Evolutionary conservation across 2,888 invertebrate genomes (phyloP), one percentile per base, ranked within the genome.

Genomic region (Mylabris sibirica): DNA sequence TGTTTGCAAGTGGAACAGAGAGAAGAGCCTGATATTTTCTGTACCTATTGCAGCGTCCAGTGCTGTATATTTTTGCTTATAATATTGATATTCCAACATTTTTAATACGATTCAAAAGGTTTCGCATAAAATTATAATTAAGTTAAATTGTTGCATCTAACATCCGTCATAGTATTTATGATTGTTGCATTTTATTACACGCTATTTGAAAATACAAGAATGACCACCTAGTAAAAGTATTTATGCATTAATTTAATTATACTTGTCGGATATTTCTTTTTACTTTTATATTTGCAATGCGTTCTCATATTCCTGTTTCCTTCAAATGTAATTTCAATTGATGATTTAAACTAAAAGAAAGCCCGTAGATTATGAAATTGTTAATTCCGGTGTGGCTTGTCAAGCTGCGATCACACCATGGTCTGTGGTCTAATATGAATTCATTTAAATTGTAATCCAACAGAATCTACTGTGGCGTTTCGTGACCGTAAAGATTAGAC

Each of bases 341-440:
- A 30, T 8, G 8, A 30, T 30, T 30, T 30, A 6, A 30, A 30
- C 8, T 30, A 30, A 30, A 4, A 30, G 8, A 6, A 6, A 0
- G 0, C 30, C 2, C 30, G 30, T 30, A 6, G 30, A 3, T 30
- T 30, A 30, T 30, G 1, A 8, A 30, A 30, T 30, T 30, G 8
- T 30, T 30, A 30, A 30, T 30, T 30, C 30, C 30, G 30, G 8
- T 30, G 30, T 8, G 72, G 72, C 73, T 72, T 77, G 76, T 77
- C 77, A 76, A 75, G 77, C 77, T 72, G 77, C 61, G 77, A 78
- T 77, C 77, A 76, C 35, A 2, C 77, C 65, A 71, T 75, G 73
- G 76, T 77, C 72, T 72, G 74, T 70, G 75, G 74, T 78, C 75
- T 78, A 76, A 78, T 78, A 76, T 77, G 75, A 77, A 75, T 78